These are phyloP conservation scores for Heliornis fulica DNA, from an alignment of 2,113 vertebrate species.

Conservation along the genomic window DNA sequence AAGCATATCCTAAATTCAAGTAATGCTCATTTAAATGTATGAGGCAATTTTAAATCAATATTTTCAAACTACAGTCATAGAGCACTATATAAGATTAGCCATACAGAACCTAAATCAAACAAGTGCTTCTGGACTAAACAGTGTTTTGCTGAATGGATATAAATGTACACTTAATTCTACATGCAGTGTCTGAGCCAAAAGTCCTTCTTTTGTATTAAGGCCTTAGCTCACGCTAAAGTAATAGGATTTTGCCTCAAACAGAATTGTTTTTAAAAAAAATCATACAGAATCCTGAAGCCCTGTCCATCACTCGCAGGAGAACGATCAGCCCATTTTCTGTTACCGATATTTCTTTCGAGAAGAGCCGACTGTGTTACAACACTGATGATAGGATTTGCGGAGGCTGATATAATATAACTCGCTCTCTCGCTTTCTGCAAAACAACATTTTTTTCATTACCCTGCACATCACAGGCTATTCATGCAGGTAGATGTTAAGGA, in stretches of 20 bases:
- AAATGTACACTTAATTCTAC: background rate
- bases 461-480: background rate
- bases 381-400: background rate
- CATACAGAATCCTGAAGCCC: background rate
- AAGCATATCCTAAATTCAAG: background rate
- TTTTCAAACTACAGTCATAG: background rate
- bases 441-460: background rate
- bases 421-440: background rate
- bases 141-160: background rate
- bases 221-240: background rate
- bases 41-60: conserved; percentile 21
- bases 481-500: background rate
- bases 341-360: background rate
- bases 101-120: background rate
- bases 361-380: background rate
- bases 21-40: background rate
- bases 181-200: background rate
- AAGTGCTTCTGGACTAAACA: background rate
- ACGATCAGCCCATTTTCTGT: background rate
- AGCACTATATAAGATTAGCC: background rate
- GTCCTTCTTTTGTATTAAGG: background rate
- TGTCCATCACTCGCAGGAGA: background rate
- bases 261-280: background rate
- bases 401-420: background rate
- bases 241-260: background rate